Evolutionary conservation across 2,113 vertebrate genomes (phyloP).

Genomic region (Lathamus discolor): DNA sequence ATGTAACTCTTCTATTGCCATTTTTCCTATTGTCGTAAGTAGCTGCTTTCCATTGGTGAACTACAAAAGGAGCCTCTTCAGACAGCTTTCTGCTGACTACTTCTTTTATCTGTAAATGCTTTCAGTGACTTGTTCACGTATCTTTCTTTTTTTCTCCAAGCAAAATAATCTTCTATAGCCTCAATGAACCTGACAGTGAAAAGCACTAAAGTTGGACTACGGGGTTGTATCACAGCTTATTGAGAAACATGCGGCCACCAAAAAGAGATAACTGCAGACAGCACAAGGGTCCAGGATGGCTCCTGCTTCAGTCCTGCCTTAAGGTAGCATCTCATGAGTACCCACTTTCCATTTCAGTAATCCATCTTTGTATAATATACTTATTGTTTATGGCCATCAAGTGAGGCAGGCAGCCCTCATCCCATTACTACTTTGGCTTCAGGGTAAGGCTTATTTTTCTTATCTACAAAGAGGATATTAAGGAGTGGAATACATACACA

Average conservation of each 20-base stretch:
- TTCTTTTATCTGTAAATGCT: slow-evolving; percentile 63
- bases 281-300: neutral
- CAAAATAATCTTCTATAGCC: slow-evolving; percentile 46
- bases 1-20: slow-evolving; percentile 15
- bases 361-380: slow-evolving; percentile 63
- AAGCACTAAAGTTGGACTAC: slow-evolving; percentile 27
- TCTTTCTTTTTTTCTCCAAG: slow-evolving; percentile 15
- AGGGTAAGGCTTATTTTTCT: slow-evolving; percentile 71
- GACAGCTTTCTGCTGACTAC: slow-evolving; percentile 47
- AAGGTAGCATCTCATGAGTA: slow-evolving; percentile 57
- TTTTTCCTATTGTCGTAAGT: slow-evolving; percentile 14
- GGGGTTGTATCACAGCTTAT: slow-evolving; percentile 35
- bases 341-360: slow-evolving; percentile 65
- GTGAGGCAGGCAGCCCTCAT: slow-evolving; percentile 56
- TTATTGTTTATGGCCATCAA: slow-evolving; percentile 61
- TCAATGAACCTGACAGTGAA: slow-evolving; percentile 37
- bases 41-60: neutral
- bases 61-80: slow-evolving; percentile 60
- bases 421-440: slow-evolving; percentile 61
- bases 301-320: slow-evolving; percentile 42
- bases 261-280: slow-evolving; percentile 29
- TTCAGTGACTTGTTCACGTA: slow-evolving; percentile 33
- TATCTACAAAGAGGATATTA: slow-evolving; percentile 68
- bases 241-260: neutral
- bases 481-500: slow-evolving; percentile 54